Evolutionary conservation across 2,888 invertebrate genomes (phyloP).

Genomic region (Deilephila elpenor): DNA sequence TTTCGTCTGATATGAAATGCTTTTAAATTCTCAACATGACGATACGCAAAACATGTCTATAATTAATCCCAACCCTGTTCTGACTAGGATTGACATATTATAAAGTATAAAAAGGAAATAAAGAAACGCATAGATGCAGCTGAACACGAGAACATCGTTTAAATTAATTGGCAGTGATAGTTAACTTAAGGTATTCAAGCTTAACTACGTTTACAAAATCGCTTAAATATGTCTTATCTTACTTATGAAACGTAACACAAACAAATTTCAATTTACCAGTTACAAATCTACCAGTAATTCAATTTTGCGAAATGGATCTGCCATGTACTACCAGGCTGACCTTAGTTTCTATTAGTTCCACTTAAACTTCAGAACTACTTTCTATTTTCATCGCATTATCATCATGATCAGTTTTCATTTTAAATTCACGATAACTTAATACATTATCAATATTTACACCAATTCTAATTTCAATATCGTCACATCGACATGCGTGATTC

Average conservation of each 20-base stretch:
- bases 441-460: slow-evolving; percentile 28
- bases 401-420: slow-evolving; percentile 29
- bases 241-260: slow-evolving; percentile 7
- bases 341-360: not conserved
- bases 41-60: slow-evolving; percentile 35
- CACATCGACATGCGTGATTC: slow-evolving; percentile 26
- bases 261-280: not conserved
- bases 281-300: not conserved
- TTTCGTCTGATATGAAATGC: slow-evolving; percentile 5
- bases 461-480: slow-evolving; percentile 22
- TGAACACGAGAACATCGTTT: slow-evolving; percentile 56
- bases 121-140: slow-evolving; percentile 48
- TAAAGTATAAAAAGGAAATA: slow-evolving; percentile 43
- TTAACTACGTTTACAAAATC: slow-evolving; percentile 35
- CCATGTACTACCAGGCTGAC: not conserved
- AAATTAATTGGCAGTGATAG: slow-evolving; percentile 76
- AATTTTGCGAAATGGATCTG: not conserved
- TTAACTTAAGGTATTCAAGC: slow-evolving; percentile 50
- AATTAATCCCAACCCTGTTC: slow-evolving; percentile 75
- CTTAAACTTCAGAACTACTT: not conserved
- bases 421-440: slow-evolving; percentile 26
- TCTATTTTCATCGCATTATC: not conserved
- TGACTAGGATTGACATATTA: slow-evolving; percentile 81
- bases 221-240: slow-evolving; percentile 26
- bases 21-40: slow-evolving; percentile 36